Conservation (phyloP, 2,113 vertebrate species). For the Oreochromis spilurus region DNA sequence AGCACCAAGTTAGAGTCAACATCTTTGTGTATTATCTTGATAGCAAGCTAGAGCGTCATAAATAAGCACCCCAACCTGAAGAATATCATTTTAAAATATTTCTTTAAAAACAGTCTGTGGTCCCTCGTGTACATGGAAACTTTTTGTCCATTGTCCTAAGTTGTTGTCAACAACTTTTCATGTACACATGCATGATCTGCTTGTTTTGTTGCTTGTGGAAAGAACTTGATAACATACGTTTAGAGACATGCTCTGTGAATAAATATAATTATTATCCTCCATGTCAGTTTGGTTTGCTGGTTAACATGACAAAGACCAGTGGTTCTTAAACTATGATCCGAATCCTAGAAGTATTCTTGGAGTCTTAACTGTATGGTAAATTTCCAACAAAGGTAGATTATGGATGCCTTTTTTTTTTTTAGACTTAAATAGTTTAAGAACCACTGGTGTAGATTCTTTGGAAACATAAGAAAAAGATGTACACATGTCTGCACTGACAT, state of each 20-base stretch:
- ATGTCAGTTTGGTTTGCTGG: slow-evolving; percentile 5
- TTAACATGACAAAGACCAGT: not conserved
- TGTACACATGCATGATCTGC: slow-evolving; percentile 84
- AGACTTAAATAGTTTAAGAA: slow-evolving; percentile 7
- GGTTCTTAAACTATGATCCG: slow-evolving; percentile 16
- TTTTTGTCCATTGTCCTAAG: slow-evolving; percentile 78
- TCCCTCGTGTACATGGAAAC: slow-evolving; percentile 91
- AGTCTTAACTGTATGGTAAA: not conserved
- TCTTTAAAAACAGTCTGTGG: slow-evolving; percentile 61
- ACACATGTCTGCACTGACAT: slow-evolving; percentile 34
- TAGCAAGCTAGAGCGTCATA: not conserved
- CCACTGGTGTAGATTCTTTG: not conserved
- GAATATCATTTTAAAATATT: slow-evolving; percentile 98
- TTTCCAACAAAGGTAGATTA: not conserved
- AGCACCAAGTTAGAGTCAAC: not conserved
- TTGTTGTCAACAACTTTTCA: slow-evolving; percentile 89
- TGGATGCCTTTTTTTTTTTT: not conserved
- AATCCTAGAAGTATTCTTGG: not conserved
- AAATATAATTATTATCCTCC: not conserved
- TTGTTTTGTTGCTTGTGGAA: not conserved
- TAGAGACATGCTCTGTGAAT: not conserved
- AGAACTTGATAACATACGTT: not conserved
- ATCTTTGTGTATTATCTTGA: not conserved
- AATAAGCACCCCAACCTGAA: slow-evolving; percentile 53
- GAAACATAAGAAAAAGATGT: slow-evolving; percentile 41